These are phyloP conservation scores for Schizaphis graminum DNA, from an alignment of 2,888 invertebrate species.

Conservation along the genomic window DNA sequence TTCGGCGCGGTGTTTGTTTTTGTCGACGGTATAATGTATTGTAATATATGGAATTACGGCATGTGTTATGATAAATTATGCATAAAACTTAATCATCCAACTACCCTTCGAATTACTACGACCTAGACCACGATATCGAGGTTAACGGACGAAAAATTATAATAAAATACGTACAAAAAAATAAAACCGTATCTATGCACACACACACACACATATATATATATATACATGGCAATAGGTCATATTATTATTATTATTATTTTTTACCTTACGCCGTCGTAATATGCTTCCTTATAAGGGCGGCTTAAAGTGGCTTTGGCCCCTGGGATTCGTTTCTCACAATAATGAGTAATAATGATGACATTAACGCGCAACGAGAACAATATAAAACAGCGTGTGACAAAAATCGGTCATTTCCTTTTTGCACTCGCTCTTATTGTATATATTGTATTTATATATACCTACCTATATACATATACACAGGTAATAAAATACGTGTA, in stretches of 20 bases:
- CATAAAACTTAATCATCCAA: slow-evolving; percentile 38
- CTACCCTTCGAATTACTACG: slow-evolving; percentile 20
- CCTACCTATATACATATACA: not conserved
- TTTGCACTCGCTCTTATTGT: not conserved
- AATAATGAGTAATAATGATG: not conserved
- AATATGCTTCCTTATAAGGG: not conserved
- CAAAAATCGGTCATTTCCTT: not conserved
- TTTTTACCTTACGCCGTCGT: not conserved
- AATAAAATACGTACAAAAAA: not conserved
- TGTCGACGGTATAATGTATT: not conserved
- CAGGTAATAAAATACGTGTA: not conserved
- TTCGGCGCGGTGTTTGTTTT: slow-evolving; percentile 28
- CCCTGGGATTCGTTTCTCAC: not conserved
- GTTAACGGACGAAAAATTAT: not conserved
- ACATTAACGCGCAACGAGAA: not conserved
- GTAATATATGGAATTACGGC: not conserved
- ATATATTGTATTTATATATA: not conserved
- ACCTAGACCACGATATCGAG: not conserved
- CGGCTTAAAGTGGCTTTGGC: not conserved
- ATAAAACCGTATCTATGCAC: not conserved
- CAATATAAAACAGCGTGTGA: not conserved
- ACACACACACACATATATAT: not conserved
- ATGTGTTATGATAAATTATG: slow-evolving; percentile 25
- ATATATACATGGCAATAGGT: not conserved
- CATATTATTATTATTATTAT: not conserved